Base-by-base conservation (phyloP, 2,113 vertebrate genomes). In the Pluvianellus socialis region DNA sequence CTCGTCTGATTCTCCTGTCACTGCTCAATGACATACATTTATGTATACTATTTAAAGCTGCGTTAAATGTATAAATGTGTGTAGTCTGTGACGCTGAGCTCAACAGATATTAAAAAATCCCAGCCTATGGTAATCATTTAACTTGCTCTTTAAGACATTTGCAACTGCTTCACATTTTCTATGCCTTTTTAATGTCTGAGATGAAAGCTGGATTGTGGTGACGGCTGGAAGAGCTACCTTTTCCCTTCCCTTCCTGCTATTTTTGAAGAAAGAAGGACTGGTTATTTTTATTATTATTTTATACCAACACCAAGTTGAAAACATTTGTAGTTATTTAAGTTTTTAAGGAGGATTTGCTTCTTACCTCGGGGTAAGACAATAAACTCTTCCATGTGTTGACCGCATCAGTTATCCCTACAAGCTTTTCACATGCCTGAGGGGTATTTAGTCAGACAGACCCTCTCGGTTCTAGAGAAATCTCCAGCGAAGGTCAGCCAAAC, bases 301-400 rank as follows among this genome's bases (percentile, higher is more conserved):
- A 90, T 86, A 71, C 24, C 63, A 73, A 76, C 59, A 94, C 55
- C 58, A 61, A 94, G 52, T 79, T 95, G 85, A 96, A 95, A 91
- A 74, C 94, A 97, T 96, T 97, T 91, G 66, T 96, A 89, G 83
- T 83, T 93, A 90, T 92, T 96, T 92, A 95, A 96, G 58, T 95
- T 35, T 49, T 96, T 89, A 93, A 75, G 44, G 53, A 92, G 53
- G 92, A 97, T 95, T 50, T 86, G 75, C 63, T 75, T 88, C 80
- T 96, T 93, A 92, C 94, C 94, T 95, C 55, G 8, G 63, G 79
- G 76, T 61, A 84, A 88, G 92, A 92, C 91, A 92, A 79, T 90
- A 88, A 96, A 84, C 92, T 93, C 86, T 95, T 85, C 95, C 95
- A 91, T 92, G 65, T 79, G 71, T 76, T 74, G 68, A 75, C 74